phyloP scores from a whole-genome alignment of 1,140 invertebrate genomes.

The Oppia nitens region DNA sequence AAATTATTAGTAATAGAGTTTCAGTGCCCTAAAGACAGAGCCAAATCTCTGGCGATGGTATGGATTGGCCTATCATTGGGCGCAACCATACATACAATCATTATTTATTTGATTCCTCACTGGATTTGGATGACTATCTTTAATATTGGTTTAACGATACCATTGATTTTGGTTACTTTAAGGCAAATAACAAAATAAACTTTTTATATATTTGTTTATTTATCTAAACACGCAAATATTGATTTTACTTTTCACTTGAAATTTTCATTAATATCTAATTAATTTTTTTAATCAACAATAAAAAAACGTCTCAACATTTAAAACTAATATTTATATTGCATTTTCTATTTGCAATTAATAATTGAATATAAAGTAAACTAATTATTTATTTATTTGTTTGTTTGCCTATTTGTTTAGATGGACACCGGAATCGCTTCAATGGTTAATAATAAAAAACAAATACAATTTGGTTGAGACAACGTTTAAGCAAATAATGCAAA shows the following conservation, averaged over 20 bases:
- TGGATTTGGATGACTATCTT: conserved; percentile 3
- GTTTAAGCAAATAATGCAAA: background rate
- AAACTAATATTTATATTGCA: no score
- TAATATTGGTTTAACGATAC: background rate
- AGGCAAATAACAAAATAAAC: no score
- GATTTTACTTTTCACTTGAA: no score
- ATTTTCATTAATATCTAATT: no score
- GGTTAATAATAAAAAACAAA: conserved; percentile 1
- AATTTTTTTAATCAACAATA: no score
- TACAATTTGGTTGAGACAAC: background rate
- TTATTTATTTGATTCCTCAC: background rate
- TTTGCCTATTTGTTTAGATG: background rate
- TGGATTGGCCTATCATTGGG: conserved; percentile 4
- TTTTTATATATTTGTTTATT: no score
- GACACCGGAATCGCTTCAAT: conserved; percentile 3
- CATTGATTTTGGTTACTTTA: background rate
- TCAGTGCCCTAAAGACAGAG: background rate
- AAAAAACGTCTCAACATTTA: no score
- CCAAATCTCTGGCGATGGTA: background rate
- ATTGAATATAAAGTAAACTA: no score
- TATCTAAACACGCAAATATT: no score
- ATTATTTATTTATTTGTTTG: no score
- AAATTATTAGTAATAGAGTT: conserved; percentile 2
- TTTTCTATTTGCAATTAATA: no score
- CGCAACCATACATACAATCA: background rate